Conservation (phyloP, 2,113 vertebrate species). For the Cavia aperea region DNA sequence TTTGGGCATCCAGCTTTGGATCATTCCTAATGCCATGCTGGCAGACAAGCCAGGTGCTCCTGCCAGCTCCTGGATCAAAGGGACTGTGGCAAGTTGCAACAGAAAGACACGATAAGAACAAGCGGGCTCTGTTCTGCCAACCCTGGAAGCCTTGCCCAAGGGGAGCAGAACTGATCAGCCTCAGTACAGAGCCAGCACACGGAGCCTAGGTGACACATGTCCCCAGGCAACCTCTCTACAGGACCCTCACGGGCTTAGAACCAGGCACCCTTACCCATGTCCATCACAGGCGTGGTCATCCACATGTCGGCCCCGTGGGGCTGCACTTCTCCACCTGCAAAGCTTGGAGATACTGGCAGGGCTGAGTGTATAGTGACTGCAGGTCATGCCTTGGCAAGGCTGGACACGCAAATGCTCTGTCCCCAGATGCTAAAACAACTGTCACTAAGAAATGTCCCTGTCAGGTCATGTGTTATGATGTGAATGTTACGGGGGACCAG, state of each 20-base stretch:
- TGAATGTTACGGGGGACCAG: neutral
- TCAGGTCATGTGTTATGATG: neutral
- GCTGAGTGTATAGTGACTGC: neutral
- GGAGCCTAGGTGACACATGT: accelerated
- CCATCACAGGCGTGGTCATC: no score
- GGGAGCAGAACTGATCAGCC: neutral
- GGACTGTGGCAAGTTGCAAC: neutral
- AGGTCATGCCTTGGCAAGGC: neutral
- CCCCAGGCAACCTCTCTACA: neutral
- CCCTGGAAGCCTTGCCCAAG: neutral
- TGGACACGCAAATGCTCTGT: no score
- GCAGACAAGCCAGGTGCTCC: neutral
- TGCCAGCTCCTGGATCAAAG: conserved; percentile 27
- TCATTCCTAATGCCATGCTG: neutral
- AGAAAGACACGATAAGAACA: conserved; percentile 11
- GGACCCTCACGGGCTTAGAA: accelerated
- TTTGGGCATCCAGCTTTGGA: neutral
- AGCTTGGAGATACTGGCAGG: no score
- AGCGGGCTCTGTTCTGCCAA: conserved; percentile 13
- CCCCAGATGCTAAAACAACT: neutral
- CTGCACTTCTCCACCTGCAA: neutral
- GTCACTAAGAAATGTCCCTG: neutral
- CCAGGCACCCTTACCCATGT: accelerated
- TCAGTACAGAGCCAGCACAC: accelerated
- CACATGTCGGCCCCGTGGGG: neutral